These are phyloP conservation scores for Typhlomys cinereus DNA, from an alignment of 2,113 vertebrate species.

Conservation along the genomic window DNA sequence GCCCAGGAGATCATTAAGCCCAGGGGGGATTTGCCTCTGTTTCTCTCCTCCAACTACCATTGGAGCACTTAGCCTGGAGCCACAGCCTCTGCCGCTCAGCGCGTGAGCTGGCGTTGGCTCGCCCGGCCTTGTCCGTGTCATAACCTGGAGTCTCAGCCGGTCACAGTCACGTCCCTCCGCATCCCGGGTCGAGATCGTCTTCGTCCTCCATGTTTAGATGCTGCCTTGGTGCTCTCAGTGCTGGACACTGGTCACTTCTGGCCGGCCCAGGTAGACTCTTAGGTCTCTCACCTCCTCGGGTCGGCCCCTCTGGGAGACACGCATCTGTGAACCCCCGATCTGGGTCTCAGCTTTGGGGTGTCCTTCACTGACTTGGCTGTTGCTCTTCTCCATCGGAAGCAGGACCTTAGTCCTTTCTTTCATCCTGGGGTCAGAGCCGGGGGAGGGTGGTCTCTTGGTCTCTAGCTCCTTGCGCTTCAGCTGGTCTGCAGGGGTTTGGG, in stretches of 20 bases:
- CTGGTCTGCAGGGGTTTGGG: neutral
- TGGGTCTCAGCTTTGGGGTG: neutral
- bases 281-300: neutral
- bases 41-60: neutral
- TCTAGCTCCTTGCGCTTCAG: neutral
- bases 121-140: neutral
- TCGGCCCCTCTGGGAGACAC: neutral
- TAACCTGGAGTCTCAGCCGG: neutral
- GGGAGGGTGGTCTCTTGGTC: neutral
- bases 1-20: neutral
- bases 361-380: neutral
- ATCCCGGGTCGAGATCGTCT: neutral
- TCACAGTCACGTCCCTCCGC: neutral
- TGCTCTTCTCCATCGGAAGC: neutral
- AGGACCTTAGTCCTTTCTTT: neutral
- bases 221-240: conserved; percentile 22
- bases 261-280: neutral
- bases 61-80: neutral
- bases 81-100: neutral
- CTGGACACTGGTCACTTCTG: neutral
- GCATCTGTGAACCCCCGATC: neutral
- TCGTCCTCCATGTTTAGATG: conserved; percentile 13
- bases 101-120: neutral
- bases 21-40: neutral
- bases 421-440: neutral